Evolutionary conservation across 2,113 vertebrate genomes (phyloP).

Genomic region (Cygnus atratus): DNA sequence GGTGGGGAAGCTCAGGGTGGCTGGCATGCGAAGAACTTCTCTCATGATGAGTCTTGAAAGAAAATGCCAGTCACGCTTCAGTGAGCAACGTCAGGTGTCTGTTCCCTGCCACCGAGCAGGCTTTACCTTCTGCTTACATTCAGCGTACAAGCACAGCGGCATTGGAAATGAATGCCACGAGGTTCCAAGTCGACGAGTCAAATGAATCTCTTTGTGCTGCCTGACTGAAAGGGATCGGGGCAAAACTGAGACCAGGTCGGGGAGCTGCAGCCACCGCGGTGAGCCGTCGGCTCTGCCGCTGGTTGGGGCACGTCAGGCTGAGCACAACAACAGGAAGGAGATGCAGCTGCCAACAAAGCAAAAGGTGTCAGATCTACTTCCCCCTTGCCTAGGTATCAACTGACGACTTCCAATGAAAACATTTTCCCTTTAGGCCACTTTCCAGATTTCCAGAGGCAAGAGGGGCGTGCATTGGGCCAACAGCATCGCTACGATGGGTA

Average conservation of each 20-base stretch:
- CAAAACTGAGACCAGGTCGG: neutral
- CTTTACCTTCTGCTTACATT: neutral
- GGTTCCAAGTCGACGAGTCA: rapidly evolving
- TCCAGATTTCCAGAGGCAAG: neutral
- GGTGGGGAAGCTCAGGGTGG: slow-evolving; percentile 62
- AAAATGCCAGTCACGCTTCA: neutral
- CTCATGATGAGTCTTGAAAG: slow-evolving; percentile 71
- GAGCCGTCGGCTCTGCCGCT: neutral
- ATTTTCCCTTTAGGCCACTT: slow-evolving; percentile 32
- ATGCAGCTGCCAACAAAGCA: neutral
- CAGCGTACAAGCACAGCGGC: rapidly evolving
- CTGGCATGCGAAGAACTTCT: slow-evolving; percentile 54
- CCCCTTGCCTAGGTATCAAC: slow-evolving; percentile 21
- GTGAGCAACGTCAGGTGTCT: neutral
- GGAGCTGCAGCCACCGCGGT: neutral
- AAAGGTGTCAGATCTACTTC: slow-evolving; percentile 21
- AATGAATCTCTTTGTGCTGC: neutral
- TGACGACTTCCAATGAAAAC: slow-evolving; percentile 38
- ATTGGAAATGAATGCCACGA: neutral
- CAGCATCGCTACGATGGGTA: neutral
- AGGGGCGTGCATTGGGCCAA: neutral
- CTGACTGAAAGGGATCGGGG: neutral
- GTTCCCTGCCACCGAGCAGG: neutral
- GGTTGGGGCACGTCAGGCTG: neutral
- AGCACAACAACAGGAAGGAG: slow-evolving; percentile 36